Percentiles rank a stretch among this genome's conserved stretches.
Conservation (phyloP, 2,888 invertebrate species). For the Hoplodrina ambigua region DNA sequence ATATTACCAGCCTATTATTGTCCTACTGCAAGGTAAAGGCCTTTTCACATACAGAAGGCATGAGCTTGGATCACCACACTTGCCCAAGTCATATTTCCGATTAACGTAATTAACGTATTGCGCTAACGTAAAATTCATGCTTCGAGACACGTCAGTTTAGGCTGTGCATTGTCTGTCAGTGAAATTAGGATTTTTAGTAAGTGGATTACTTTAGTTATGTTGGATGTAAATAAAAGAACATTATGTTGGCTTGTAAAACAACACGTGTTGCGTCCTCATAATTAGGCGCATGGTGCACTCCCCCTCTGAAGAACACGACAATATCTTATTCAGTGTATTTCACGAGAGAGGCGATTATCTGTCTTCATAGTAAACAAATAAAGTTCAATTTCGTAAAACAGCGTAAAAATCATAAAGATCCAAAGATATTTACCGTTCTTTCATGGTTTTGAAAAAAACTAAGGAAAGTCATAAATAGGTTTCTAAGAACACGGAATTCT, state of each 20-base stretch:
- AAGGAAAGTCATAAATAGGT: conserved; percentile 8
- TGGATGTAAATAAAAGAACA: not conserved
- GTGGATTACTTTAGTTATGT: too few species aligned
- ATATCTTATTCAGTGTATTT: not conserved
- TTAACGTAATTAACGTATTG: too few species aligned
- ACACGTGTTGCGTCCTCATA: conserved; percentile 19
- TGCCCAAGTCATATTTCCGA: too few species aligned
- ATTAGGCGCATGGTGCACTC: conserved; percentile 22
- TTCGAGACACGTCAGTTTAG: too few species aligned
- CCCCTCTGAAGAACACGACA: not conserved
- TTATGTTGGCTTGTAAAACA: not conserved
- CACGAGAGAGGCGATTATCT: not conserved
- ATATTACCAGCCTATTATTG: too few species aligned
- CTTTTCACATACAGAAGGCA: too few species aligned
- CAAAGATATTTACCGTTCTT: not conserved
- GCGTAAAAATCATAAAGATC: conserved; percentile 1
- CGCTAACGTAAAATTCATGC: too few species aligned
- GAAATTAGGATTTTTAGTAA: too few species aligned
- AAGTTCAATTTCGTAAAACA: not conserved
- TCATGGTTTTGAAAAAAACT: conserved; percentile 4
- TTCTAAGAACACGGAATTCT: conserved; percentile 23
- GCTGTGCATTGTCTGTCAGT: too few species aligned
- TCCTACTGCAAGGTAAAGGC: too few species aligned
- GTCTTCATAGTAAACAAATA: not conserved
- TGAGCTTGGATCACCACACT: too few species aligned